Evolutionary conservation across 2,888 invertebrate genomes (phyloP).

Genomic region (Aspidapion aeneum): DNA sequence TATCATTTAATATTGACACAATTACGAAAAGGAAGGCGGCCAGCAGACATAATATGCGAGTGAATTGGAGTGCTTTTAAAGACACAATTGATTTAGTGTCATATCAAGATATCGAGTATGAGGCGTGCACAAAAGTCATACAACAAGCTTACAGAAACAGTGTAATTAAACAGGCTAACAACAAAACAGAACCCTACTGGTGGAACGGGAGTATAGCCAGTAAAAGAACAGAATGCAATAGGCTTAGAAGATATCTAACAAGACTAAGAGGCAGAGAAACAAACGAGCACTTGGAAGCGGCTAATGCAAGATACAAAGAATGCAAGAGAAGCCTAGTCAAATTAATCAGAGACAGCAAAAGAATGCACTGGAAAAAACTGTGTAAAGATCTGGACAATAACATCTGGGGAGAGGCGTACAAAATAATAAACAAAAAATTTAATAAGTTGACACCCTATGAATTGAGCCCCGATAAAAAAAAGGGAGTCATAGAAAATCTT

Average conservation of each 20-base stretch:
- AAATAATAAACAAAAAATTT: conserved; percentile 9
- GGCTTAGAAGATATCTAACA: background rate
- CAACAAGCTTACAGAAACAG: conserved; percentile 2
- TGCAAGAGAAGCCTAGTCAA: background rate
- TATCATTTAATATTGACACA: conserved; percentile 7
- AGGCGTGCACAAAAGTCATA: background rate
- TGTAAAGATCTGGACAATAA: conserved; percentile 12
- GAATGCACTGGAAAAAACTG: conserved; percentile 8
- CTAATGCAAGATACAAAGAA: background rate
- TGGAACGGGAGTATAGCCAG: conserved; percentile 8
- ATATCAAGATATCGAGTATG: background rate
- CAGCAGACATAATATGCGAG: background rate
- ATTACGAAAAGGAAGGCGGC: background rate
- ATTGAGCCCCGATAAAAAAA: background rate
- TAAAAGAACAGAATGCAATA: conserved; percentile 1
- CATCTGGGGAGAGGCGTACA: conserved; percentile 18
- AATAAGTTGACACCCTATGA: background rate
- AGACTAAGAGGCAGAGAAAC: background rate
- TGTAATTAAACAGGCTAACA: background rate
- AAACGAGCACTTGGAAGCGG: background rate
- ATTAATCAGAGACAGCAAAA: conserved; percentile 3
- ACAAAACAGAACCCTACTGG: conserved; percentile 4
- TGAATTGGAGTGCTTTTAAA: background rate
- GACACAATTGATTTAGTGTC: background rate
- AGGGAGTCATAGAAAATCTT: background rate